phyloP scores from a whole-genome alignment of 2,797 vertebrate species.

The Chaunax sp. region DNA sequence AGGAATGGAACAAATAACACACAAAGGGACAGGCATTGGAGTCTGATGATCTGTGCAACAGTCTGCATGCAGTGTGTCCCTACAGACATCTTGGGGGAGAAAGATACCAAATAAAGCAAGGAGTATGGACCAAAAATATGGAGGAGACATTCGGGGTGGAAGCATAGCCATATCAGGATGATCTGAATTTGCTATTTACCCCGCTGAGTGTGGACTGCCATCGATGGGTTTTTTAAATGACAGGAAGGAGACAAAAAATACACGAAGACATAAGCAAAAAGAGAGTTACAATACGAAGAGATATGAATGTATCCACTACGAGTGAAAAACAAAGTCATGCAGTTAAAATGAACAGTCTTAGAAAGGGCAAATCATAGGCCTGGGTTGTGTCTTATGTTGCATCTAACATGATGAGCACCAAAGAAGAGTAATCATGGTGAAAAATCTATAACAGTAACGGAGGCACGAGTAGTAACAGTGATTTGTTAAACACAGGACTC shows the following conservation, averaged over 20 bases:
- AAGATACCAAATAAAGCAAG: conserved; percentile 61
- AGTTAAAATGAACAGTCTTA: conserved; percentile 66
- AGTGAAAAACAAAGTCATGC: conserved; percentile 75
- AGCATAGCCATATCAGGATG: conserved; percentile 78
- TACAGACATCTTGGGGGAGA: conserved; percentile 55
- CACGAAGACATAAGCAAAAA: conserved; percentile 84
- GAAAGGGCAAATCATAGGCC: conserved; percentile 33
- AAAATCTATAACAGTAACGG: conserved; percentile 37
- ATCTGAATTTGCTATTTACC: conserved; percentile 92
- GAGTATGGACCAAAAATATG: conserved; percentile 65
- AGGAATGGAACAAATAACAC: conserved; percentile 66
- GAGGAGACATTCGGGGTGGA: conserved; percentile 69
- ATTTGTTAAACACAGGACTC: conserved; percentile 69
- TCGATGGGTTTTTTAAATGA: conserved; percentile 84
- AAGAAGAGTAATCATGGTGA: conserved; percentile 46
- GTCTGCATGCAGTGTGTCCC: conserved; percentile 79
- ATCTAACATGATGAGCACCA: conserved; percentile 37
- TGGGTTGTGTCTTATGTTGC: conserved; percentile 25
- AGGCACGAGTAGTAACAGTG: conserved; percentile 65
- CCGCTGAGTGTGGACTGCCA: conserved; percentile 94
- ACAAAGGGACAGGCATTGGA: conserved; percentile 71
- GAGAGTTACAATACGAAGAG: conserved; percentile 80
- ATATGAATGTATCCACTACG: conserved; percentile 74
- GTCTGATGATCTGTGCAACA: conserved; percentile 48
- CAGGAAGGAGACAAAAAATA: conserved; percentile 86